phyloP scores from a whole-genome alignment of 1,140 invertebrate genomes.

The Zaprionus vittiger region DNA sequence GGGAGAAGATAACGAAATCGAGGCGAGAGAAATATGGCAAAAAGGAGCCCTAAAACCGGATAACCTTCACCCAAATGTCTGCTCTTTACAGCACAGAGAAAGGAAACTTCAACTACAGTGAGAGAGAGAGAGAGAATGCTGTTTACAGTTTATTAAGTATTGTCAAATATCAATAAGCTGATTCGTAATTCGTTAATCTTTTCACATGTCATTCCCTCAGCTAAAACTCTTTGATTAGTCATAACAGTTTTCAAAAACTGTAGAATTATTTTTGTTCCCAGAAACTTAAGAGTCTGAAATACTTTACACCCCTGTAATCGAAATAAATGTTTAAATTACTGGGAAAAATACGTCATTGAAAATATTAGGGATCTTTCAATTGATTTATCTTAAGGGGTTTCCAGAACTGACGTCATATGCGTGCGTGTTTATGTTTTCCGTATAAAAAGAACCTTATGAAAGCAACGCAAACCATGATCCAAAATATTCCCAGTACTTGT shows the following conservation, averaged over 20 bases:
- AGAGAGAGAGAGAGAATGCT: not conserved
- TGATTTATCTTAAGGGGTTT: not conserved
- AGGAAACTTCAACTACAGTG: not conserved
- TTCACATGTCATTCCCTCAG: not conserved
- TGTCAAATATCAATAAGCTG: not conserved
- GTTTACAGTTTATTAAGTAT: not conserved
- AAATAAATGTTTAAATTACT: too few relatives aligned
- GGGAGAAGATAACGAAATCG: not conserved
- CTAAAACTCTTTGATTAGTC: not conserved
- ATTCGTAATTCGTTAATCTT: not conserved
- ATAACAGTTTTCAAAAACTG: not conserved
- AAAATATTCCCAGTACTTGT: not conserved
- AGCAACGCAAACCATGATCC: not conserved
- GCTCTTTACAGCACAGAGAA: too few relatives aligned
- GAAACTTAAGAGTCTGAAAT: too few relatives aligned
- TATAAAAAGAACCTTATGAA: not conserved
- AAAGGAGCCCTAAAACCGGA: slow-evolving; percentile 38
- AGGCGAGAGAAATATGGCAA: slow-evolving; percentile 27
- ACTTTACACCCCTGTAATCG: too few relatives aligned
- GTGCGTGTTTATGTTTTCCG: too few relatives aligned
- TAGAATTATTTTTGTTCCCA: too few relatives aligned
- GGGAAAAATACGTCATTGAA: too few relatives aligned
- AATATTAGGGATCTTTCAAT: too few relatives aligned
- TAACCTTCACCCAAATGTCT: slow-evolving; percentile 68
- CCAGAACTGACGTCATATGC: not conserved